phyloP scores from a whole-genome alignment of 1,140 invertebrate genomes.

The Drosophila leontia region DNA sequence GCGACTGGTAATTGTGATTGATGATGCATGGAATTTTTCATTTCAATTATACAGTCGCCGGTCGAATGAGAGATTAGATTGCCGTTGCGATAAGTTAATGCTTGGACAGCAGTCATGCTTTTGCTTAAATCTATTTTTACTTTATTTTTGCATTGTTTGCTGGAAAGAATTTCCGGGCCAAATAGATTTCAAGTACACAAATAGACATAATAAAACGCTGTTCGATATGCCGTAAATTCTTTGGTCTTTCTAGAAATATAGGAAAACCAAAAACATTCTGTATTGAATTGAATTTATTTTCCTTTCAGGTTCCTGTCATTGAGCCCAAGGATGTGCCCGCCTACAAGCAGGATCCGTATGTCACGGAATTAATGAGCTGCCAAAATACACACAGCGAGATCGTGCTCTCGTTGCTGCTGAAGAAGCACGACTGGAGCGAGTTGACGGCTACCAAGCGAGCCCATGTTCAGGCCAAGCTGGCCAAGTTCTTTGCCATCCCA shows the following conservation, averaged over 20 bases:
- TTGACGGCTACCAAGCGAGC: constrained; percentile 62
- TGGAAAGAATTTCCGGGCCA: not conserved
- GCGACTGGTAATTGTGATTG: constrained; percentile 61
- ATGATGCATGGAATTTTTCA: constrained; percentile 59
- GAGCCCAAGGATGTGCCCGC: constrained; percentile 79
- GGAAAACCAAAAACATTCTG: not conserved
- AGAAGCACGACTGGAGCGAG: constrained; percentile 79
- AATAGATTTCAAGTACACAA: constrained; percentile 8
- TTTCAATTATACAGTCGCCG: constrained; percentile 41
- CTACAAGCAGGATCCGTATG: constrained; percentile 76
- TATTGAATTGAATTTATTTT: not conserved
- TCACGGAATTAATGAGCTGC: constrained; percentile 77
- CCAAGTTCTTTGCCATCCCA: constrained; percentile 84
- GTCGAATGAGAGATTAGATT: constrained; percentile 42
- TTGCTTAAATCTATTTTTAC: not conserved
- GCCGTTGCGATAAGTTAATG: constrained; percentile 26
- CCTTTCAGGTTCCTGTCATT: constrained; percentile 66
- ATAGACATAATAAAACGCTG: not conserved
- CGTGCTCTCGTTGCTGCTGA: constrained; percentile 76
- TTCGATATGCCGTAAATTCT: not conserved
- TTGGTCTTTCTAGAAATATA: not conserved
- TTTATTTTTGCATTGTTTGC: constrained; percentile 17
- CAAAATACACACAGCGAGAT: constrained; percentile 74
- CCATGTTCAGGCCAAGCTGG: constrained; percentile 77
- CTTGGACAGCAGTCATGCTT: constrained; percentile 13